Conservation (phyloP, 1,140 invertebrate species). For the Whitmania pigra region DNA sequence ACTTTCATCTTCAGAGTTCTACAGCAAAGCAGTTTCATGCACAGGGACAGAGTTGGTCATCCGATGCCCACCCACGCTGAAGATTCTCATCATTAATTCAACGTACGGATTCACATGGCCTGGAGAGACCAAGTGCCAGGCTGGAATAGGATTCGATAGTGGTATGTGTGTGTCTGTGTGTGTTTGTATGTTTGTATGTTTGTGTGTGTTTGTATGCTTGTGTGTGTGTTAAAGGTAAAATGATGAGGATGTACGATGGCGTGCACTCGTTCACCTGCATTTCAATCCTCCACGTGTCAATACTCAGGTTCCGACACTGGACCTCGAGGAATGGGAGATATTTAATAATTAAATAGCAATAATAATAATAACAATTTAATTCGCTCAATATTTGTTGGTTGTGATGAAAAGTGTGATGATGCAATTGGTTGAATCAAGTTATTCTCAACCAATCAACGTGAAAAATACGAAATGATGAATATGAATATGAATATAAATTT, state of each 20-base stretch:
- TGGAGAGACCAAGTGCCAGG: neutral
- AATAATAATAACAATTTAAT: no score
- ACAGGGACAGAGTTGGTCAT: neutral
- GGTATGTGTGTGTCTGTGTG: neutral
- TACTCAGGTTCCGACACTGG: neutral
- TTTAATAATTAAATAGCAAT: no score
- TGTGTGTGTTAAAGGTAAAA: neutral
- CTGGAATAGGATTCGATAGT: constrained; percentile 6
- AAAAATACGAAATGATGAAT: no score
- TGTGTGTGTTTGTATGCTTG: constrained; percentile 1
- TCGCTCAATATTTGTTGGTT: no score
- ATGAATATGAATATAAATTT: no score
- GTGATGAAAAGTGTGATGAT: no score
- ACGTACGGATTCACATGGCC: neutral
- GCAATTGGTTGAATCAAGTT: no score
- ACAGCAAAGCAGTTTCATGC: neutral
- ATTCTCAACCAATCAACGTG: no score
- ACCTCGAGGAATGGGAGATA: no score
- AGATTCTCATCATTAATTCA: neutral
- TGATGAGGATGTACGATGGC: neutral
- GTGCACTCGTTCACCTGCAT: neutral
- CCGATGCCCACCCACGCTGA: neutral
- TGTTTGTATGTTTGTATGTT: neutral
- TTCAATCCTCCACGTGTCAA: neutral
- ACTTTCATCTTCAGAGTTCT: neutral